Evolutionary conservation across 2,888 invertebrate species (phyloP).

Genomic region (Drosophila trichaetosa): DNA sequence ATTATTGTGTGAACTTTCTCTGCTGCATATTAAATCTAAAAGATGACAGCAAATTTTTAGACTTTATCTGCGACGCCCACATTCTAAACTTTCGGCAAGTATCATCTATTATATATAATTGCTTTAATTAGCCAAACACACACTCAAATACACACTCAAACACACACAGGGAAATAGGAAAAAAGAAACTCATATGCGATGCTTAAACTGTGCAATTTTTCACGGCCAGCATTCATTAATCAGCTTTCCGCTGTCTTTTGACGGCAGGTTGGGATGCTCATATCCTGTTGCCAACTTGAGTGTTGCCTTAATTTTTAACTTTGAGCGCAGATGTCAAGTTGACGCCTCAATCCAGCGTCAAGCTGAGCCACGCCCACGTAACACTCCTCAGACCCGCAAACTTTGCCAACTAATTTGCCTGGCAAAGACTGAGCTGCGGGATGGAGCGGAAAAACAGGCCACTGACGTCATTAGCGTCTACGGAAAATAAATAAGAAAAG

Average conservation of each 20-base stretch:
- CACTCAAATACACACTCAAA: slow-evolving; percentile 5
- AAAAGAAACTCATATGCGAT: slow-evolving; percentile 24
- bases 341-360: slow-evolving; percentile 35
- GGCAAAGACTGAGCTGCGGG: slow-evolving; percentile 24
- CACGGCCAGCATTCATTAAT: slow-evolving; percentile 61
- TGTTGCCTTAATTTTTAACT: slow-evolving; percentile 75
- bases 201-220: slow-evolving; percentile 20
- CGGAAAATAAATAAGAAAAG: slow-evolving; percentile 13
- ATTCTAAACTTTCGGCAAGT: slow-evolving; percentile 37
- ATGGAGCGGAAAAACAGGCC: slow-evolving; percentile 28
- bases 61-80: slow-evolving; percentile 15
- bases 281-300: slow-evolving; percentile 21
- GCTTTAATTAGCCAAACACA: slow-evolving; percentile 58
- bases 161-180: not conserved
- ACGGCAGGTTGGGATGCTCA: slow-evolving; percentile 49
- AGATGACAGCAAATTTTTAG: not conserved
- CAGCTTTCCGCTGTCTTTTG: slow-evolving; percentile 70
- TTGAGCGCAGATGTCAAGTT: slow-evolving; percentile 77
- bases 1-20: not conserved
- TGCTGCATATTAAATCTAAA: too few relatives aligned
- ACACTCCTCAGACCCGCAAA: not conserved
- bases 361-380: slow-evolving; percentile 26
- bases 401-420: slow-evolving; percentile 69
- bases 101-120: slow-evolving; percentile 65
- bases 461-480: slow-evolving; percentile 75